Percentiles rank a stretch among this genome's conserved stretches.
phyloP scores from a whole-genome alignment of 2,888 invertebrate species.

The Thysanoteuthis rhombus region DNA sequence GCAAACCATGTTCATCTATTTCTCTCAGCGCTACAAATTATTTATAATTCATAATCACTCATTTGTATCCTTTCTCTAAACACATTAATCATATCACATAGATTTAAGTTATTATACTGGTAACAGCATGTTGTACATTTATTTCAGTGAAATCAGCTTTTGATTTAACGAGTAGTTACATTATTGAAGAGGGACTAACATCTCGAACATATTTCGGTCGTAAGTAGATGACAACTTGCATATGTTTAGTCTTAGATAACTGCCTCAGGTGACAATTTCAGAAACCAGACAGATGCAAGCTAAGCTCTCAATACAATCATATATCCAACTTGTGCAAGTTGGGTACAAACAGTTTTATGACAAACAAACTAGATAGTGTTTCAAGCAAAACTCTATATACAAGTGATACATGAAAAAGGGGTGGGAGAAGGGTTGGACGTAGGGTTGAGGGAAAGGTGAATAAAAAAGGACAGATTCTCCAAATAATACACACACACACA shows the following conservation, averaged over 20 bases:
- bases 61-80: not conserved
- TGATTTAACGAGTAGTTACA: not conserved
- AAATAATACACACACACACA: not conserved
- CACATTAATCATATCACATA: not conserved
- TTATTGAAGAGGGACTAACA: not conserved
- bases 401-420: not conserved
- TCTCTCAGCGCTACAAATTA: not conserved
- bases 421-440: not conserved
- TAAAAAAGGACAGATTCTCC: not conserved
- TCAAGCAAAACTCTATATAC: constrained; percentile 12
- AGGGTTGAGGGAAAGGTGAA: not conserved
- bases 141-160: not conserved
- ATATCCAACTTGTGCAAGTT: not conserved
- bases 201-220: too few relatives aligned
- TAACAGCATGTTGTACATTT: not conserved
- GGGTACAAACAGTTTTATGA: not conserved
- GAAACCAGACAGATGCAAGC: not conserved
- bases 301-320: not conserved
- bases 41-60: not conserved
- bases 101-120: not conserved
- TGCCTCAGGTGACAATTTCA: not conserved
- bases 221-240: not conserved
- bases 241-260: not conserved
- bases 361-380: not conserved
- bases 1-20: not conserved